Conservation (phyloP, 2,113 vertebrate genomes). For the Gnathonemus longibarbis region DNA sequence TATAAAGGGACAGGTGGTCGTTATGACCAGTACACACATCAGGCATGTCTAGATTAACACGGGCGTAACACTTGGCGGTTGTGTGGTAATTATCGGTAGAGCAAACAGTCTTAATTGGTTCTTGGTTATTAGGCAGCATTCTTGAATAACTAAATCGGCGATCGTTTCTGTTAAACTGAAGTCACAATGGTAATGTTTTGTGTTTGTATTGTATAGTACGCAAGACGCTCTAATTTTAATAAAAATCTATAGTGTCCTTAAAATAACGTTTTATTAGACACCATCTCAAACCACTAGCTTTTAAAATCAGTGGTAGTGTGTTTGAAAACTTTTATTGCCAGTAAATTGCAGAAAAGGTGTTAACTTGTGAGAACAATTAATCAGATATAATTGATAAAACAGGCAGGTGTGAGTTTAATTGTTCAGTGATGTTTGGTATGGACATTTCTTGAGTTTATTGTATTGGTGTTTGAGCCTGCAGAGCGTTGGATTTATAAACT, state of each 20-base stretch:
- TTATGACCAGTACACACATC: not conserved
- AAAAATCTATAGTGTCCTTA: not conserved
- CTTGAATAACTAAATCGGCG: not conserved
- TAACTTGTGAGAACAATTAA: not conserved
- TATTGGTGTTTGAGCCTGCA: not conserved
- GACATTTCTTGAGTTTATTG: not conserved
- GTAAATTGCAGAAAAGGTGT: not conserved
- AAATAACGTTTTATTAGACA: not conserved
- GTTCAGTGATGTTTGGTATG: not conserved
- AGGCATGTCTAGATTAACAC: not conserved
- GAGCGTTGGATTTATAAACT: not conserved
- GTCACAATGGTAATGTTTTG: not conserved
- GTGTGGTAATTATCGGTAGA: not conserved
- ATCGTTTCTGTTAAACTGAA: not conserved
- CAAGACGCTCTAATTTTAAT: not conserved
- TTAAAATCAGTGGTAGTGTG: not conserved
- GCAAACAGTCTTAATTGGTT: not conserved
- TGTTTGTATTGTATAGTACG: not conserved
- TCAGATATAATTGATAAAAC: not conserved
- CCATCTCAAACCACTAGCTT: not conserved
- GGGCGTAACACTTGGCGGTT: not conserved
- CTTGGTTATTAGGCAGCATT: not conserved
- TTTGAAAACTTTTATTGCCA: not conserved
- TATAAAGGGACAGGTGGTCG: not conserved
- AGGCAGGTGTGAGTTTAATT: not conserved